Conservation (phyloP, 2,113 vertebrate genomes). For the Tamias sibiricus region DNA sequence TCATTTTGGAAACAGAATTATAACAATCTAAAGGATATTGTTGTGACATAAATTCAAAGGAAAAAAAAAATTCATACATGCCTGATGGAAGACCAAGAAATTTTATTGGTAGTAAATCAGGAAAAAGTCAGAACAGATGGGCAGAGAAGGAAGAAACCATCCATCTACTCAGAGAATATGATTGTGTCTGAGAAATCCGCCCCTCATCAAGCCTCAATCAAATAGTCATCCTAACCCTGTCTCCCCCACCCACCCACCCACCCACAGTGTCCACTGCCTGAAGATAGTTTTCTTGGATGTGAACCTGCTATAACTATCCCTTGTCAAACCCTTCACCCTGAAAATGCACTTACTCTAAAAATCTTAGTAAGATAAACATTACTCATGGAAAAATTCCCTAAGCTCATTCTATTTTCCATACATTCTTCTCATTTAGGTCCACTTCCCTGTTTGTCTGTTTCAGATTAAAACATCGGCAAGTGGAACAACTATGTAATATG, state of each 20-base stretch:
- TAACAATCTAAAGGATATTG: neutral
- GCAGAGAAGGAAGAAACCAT: neutral
- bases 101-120: neutral
- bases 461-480: neutral
- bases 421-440: neutral
- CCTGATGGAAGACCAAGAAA: neutral
- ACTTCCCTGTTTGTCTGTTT: constrained; percentile 2
- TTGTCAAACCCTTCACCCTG: neutral
- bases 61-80: neutral
- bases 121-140: neutral
- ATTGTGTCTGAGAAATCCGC: neutral
- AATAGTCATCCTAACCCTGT: neutral
- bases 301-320: neutral
- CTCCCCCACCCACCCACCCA: neutral
- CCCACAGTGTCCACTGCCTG: neutral
- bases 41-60: neutral
- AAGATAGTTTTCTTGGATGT: neutral
- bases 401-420: neutral
- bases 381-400: neutral
- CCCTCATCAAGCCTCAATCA: neutral
- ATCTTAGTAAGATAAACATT: constrained; percentile 38
- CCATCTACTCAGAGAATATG: neutral
- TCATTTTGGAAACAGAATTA: neutral
- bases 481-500: neutral
- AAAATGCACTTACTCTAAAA: constrained; percentile 10